Percentiles rank a stretch among this genome's conserved stretches.
phyloP scores from a whole-genome alignment of 2,797 vertebrate species.

The Acrossocheilus wenchowensis region DNA sequence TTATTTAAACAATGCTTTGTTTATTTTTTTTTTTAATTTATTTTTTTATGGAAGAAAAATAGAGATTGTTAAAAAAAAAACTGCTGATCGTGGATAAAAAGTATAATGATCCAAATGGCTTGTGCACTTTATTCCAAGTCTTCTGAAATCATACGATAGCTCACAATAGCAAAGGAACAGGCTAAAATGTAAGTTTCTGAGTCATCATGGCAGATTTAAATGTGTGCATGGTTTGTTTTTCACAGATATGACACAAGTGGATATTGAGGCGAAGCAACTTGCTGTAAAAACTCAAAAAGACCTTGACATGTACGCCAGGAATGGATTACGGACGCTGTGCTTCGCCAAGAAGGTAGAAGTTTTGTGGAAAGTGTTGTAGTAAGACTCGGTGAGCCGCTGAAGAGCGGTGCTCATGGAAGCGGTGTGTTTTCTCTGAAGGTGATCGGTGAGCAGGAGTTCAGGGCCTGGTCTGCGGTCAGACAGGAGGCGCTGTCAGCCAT shows the following conservation, averaged over 20 bases:
- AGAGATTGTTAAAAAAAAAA: not conserved
- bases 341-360: constrained; percentile 88
- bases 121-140: too few relatives aligned
- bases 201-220: too few relatives aligned
- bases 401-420: too few relatives aligned
- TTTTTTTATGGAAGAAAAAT: not conserved
- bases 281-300: constrained; percentile 85
- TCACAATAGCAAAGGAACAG: not conserved
- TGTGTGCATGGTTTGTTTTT: too few relatives aligned
- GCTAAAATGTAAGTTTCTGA: not conserved
- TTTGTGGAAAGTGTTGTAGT: not conserved
- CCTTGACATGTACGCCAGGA: constrained; percentile 86
- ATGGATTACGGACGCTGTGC: constrained; percentile 91
- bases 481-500: constrained; percentile 84
- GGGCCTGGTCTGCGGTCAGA: constrained; percentile 84
- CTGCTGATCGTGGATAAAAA: not conserved
- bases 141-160: not conserved
- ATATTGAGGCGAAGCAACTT: constrained; percentile 77
- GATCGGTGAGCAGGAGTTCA: constrained; percentile 82
- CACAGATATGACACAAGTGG: constrained; percentile 21
- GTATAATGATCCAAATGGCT: not conserved
- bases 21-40: too few relatives aligned
- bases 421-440: constrained; percentile 74
- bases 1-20: too few relatives aligned
- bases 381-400: not conserved